A percentile compares a stretch with the other conserved stretches of the same genome.
Conservation (phyloP, 2,797 vertebrate genomes). For the Fringilla coelebs region DNA sequence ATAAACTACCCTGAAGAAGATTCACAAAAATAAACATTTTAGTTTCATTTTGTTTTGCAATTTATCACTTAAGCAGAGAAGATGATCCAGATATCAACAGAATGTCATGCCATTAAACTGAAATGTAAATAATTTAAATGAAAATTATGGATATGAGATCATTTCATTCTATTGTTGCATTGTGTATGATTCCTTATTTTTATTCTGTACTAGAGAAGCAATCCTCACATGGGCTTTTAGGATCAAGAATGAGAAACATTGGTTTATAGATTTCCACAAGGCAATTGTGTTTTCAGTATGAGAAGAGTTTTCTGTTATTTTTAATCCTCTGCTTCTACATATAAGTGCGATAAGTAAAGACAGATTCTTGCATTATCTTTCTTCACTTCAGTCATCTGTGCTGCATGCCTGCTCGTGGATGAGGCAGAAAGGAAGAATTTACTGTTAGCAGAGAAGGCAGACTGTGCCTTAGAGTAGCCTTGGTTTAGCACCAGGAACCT, state of each 20-base stretch:
- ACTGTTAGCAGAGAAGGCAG: neutral
- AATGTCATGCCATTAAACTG: neutral
- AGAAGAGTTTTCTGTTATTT: constrained; percentile 28
- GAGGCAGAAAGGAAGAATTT: neutral
- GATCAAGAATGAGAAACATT: neutral
- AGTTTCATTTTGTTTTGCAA: constrained; percentile 49
- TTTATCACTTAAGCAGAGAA: neutral
- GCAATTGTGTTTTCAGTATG: neutral
- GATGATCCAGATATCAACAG: constrained; percentile 9
- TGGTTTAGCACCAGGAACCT: neutral
- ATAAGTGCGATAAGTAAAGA: neutral
- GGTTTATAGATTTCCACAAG: neutral
- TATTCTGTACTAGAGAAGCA: neutral
- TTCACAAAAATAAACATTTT: constrained; percentile 45
- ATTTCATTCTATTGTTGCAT: neutral
- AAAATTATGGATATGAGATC: neutral
- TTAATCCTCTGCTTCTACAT: constrained; percentile 15
- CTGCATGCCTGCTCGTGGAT: neutral
- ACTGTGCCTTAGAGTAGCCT: neutral
- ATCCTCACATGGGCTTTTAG: neutral
- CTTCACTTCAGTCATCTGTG: constrained; percentile 18
- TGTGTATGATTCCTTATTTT: neutral
- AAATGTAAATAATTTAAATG: neutral
- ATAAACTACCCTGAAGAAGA: constrained; percentile 52
- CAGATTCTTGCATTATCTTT: constrained; percentile 14